A percentile compares a stretch with the other conserved stretches of the same genome.
phyloP scores from a whole-genome alignment of 2,888 invertebrate species.

The Drosophila setosimentum region DNA sequence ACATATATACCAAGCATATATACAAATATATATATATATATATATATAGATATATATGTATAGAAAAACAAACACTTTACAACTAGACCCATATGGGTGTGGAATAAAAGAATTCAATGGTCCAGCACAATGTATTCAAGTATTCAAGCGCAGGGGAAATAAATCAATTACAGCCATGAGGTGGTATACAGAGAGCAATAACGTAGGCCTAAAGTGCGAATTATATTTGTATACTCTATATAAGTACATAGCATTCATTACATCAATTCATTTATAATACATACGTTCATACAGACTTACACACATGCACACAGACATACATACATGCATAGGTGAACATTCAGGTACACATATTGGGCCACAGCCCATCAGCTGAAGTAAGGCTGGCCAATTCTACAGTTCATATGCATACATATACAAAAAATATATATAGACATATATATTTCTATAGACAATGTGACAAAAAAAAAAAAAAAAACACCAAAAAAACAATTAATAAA shows the following conservation, averaged over 20 bases:
- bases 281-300: slow-evolving; percentile 4
- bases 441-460: slow-evolving; percentile 51
- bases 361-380: slow-evolving; percentile 10
- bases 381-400: slow-evolving; percentile 43
- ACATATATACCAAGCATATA: slow-evolving; percentile 64
- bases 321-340: slow-evolving; percentile 6
- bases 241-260: slow-evolving; percentile 21
- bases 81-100: slow-evolving; percentile 42
- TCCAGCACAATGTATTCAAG: slow-evolving; percentile 36
- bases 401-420: slow-evolving; percentile 50
- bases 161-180: slow-evolving; percentile 65
- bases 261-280: slow-evolving; percentile 11
- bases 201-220: slow-evolving; percentile 48
- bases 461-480: slow-evolving; percentile 10
- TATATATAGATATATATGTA: not conserved
- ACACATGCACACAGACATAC: not conserved
- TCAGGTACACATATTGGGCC: slow-evolving; percentile 36
- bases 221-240: slow-evolving; percentile 64
- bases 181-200: slow-evolving; percentile 53
- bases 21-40: not conserved
- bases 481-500: slow-evolving; percentile 20
- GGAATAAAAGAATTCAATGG: slow-evolving; percentile 26
- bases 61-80: slow-evolving; percentile 34
- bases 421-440: slow-evolving; percentile 40
- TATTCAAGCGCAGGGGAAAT: slow-evolving; percentile 36